Conservation (phyloP, 2,888 invertebrate genomes). For the Epistrophe eligans region DNA sequence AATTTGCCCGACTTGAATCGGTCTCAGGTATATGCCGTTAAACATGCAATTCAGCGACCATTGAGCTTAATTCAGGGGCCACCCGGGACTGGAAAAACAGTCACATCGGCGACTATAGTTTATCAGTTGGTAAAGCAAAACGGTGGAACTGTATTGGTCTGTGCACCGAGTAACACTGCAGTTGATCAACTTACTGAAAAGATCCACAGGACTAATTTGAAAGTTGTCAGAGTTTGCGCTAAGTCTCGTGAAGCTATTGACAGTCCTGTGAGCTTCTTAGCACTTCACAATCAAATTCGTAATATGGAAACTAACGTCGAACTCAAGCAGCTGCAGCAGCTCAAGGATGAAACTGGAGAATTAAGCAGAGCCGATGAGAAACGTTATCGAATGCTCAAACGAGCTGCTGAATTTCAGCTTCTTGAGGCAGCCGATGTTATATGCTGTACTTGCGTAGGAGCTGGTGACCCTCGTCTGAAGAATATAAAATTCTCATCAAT, state of each 20-base stretch:
- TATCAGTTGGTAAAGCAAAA: conserved; percentile 98
- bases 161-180: conserved; percentile 99
- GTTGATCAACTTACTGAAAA: conserved; percentile 99
- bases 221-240: conserved; percentile 96
- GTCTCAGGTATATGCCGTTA: conserved; percentile 98
- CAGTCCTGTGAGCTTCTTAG: conserved; percentile 97
- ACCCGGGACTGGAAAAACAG: conserved; percentile 98
- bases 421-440: conserved; percentile 99
- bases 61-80: conserved; percentile 97
- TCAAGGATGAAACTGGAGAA: conserved; percentile 99
- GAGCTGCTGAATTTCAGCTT: conserved; percentile 95
- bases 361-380: conserved; percentile 97
- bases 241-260: conserved; percentile 99
- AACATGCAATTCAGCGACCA: conserved; percentile 98
- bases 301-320: conserved; percentile 97
- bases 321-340: conserved; percentile 95
- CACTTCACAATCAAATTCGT: conserved; percentile 98
- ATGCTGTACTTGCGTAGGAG: conserved; percentile 99
- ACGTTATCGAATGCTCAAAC: conserved; percentile 94
- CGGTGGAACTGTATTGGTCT: conserved; percentile 97
- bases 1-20: conserved; percentile 98
- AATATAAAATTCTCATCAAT: conserved; percentile 98
- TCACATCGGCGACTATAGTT: conserved; percentile 99
- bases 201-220: conserved; percentile 98
- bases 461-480: conserved; percentile 97